These are phyloP conservation scores for Apotomis turbidana DNA, from an alignment of 2,888 invertebrate species.

Conservation along the genomic window DNA sequence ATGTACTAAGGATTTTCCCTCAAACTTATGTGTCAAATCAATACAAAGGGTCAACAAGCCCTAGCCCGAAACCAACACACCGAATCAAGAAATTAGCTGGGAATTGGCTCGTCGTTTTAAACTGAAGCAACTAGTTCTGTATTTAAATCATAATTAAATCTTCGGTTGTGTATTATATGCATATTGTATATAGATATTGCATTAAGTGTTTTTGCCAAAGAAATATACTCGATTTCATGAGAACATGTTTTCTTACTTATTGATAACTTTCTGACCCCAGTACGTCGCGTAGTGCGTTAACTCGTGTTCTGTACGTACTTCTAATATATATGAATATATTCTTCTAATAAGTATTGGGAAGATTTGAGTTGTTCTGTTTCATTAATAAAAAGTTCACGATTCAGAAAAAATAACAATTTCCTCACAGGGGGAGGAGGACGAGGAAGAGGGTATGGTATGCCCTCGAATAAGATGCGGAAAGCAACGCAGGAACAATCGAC, in stretches of 20 bases:
- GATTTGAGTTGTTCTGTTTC: not conserved
- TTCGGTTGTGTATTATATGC: not conserved
- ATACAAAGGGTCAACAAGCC: not conserved
- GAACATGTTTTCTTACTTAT: constrained; percentile 7
- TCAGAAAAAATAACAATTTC: too few species aligned
- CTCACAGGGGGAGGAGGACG: too few species aligned
- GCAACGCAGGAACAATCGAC: too few species aligned
- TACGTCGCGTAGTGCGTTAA: not conserved
- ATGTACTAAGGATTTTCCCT: constrained; percentile 18
- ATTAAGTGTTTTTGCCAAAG: not conserved
- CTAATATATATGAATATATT: too few species aligned
- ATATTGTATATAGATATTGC: not conserved
- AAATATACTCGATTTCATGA: constrained; percentile 19
- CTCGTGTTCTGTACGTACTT: not conserved
- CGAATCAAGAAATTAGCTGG: constrained; percentile 22
- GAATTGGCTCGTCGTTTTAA: not conserved
- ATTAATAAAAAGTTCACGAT: too few species aligned
- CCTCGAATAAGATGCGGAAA: too few species aligned
- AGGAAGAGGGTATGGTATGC: too few species aligned
- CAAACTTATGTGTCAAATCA: not conserved
- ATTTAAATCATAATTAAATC: not conserved
- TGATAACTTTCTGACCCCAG: constrained; percentile 36
- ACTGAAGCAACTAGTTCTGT: not conserved
- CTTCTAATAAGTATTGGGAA: not conserved
- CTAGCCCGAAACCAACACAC: not conserved